Conservation (phyloP, 2,797 vertebrate species). For the Numenius phaeopus region DNA sequence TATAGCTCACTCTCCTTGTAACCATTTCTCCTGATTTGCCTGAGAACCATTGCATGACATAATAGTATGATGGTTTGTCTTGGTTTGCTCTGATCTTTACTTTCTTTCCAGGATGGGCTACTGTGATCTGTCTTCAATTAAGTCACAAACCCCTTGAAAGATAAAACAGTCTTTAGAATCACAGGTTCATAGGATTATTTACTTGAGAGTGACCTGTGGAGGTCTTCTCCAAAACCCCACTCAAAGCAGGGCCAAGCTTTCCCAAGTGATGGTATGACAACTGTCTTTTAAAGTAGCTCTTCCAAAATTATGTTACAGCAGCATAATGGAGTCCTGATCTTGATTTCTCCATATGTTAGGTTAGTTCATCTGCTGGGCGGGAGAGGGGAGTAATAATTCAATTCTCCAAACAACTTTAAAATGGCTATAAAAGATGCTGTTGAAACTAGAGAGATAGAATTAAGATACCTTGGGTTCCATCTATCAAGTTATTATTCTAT, state of each 20-base stretch:
- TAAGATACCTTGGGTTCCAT: background rate
- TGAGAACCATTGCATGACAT: background rate
- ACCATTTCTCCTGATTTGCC: background rate
- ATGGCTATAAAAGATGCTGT: background rate
- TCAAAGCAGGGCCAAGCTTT: background rate
- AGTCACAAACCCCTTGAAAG: background rate
- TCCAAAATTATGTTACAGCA: background rate
- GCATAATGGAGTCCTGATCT: background rate
- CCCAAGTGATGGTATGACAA: background rate
- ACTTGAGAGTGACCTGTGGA: background rate
- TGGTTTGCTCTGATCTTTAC: background rate
- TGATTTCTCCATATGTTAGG: background rate
- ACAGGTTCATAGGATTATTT: background rate
- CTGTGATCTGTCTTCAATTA: background rate
- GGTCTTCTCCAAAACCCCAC: background rate
- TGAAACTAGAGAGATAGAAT: background rate
- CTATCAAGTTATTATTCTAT: background rate
- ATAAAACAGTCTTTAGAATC: background rate
- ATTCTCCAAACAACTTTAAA: background rate
- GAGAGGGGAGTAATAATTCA: background rate
- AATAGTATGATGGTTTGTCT: background rate
- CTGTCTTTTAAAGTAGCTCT: background rate
- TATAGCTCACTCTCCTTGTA: background rate
- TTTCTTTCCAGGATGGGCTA: background rate
- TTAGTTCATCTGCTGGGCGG: background rate